phyloP scores from a whole-genome alignment of 2,888 invertebrate species.

The Hypena proboscidalis region DNA sequence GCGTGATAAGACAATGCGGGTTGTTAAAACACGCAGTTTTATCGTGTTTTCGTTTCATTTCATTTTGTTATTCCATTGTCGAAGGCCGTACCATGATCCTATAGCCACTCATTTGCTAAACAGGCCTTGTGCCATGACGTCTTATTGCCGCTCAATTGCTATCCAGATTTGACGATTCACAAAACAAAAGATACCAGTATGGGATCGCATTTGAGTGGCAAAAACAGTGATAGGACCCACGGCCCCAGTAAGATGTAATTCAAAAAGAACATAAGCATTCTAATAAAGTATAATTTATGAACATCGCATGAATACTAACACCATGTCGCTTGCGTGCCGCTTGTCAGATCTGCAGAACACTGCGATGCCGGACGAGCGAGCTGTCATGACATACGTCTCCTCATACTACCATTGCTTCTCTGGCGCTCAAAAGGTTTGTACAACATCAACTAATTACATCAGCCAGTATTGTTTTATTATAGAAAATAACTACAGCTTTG shows the following conservation, averaged over 20 bases:
- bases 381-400: slow-evolving; percentile 99
- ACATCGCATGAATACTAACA: slow-evolving; percentile 79
- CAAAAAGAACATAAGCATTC: slow-evolving; percentile 60
- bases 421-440: slow-evolving; percentile 98
- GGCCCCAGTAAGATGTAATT: too few relatives aligned
- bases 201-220: too few relatives aligned
- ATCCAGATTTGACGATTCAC: too few relatives aligned
- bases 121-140: too few relatives aligned
- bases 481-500: not conserved
- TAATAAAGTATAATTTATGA: slow-evolving; percentile 48
- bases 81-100: too few relatives aligned
- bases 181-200: too few relatives aligned
- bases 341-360: slow-evolving; percentile 98
- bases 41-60: slow-evolving; percentile 1
- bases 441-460: slow-evolving; percentile 24
- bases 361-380: slow-evolving; percentile 99
- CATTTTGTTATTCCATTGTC: too few relatives aligned
- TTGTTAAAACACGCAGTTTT: slow-evolving; percentile 26
- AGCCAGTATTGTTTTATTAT: slow-evolving; percentile 6
- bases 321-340: slow-evolving; percentile 78
- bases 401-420: slow-evolving; percentile 99
- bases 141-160: too few relatives aligned
- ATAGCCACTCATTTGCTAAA: not conserved
- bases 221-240: too few relatives aligned
- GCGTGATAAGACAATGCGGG: slow-evolving; percentile 41